Evolutionary conservation across 2,888 invertebrate species (phyloP), one percentile per base, ranked within the genome.

Genomic region (Odontocerum albicorne): DNA sequence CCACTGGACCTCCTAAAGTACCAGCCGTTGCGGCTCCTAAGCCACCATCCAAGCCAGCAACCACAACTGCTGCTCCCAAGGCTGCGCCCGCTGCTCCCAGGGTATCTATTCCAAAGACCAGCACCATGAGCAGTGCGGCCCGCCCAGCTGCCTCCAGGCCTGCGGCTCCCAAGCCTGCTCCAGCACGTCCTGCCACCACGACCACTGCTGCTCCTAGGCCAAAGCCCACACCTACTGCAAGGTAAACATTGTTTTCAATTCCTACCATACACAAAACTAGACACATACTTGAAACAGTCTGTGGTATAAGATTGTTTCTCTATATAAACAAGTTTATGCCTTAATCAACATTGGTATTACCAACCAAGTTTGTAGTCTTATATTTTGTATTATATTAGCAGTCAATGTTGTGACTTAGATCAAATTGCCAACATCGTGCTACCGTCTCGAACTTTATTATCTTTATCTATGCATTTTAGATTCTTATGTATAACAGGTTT

Each of bases 151-250:
- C 49, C 21, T 52, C 44, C 50, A 54, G 47, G 7, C 54, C 47
- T 4, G 49, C 55, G 36, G 21, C 55, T 15, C 38, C 58, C 16
- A 49, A 62, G 19, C 35, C 52, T 4, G 36, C 62, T 8, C 35
- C 62, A 2, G 20, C 61, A 12, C 52, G 64, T 58, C 56, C 65
- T 59, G 51, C 63, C 4, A 45, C 63, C 4, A 32, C 63, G 35
- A 46, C 59, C 40, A 33, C 64, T 31, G 55, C 60, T 64, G 66
- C 21, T 62, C 66, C 13, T 49, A 62, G 50, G 58, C 63, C 62
- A 13, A 45, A 70, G 53, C 63, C 67, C 51, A 63, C 68, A 32
- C 62, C 67, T 42, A 58, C 67, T 31, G 63, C 68, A 12, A 63
- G 68, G 35, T 19, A 49, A 15, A 19, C 17, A 13, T 32, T 49